A percentile compares a stretch with the other conserved stretches of the same genome.
phyloP scores from a whole-genome alignment of 53 echinoderm and acorn worm genomes.

The Holothuria leucospilota region DNA sequence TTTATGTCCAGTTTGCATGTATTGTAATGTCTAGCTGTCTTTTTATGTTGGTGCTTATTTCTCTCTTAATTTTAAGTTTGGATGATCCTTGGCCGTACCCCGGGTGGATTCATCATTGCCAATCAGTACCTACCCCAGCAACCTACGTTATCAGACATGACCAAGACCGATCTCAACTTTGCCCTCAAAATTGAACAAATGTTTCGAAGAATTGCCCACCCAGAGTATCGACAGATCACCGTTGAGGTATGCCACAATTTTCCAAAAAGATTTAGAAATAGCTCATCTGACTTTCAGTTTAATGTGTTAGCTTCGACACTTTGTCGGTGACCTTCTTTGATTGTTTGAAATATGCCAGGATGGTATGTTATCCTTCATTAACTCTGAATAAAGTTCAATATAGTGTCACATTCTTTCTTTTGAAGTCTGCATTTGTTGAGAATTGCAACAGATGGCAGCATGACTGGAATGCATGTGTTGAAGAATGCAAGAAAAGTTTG shows the following conservation, averaged over 20 bases:
- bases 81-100: conserved; percentile 83
- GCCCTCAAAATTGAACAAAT: conserved; percentile 93
- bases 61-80: conserved; percentile 63
- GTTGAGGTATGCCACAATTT: conserved; percentile 76
- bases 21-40: no score
- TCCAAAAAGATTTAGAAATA: not conserved
- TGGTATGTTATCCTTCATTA: no score
- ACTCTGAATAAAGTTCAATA: no score
- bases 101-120: conserved; percentile 85
- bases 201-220: conserved; percentile 88
- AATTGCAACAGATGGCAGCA: no score
- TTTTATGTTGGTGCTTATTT: no score
- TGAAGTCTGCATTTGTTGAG: no score
- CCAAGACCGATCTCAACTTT: conserved; percentile 98
- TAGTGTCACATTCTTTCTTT: no score
- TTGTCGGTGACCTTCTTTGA: no score
- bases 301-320: not conserved
- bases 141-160: conserved; percentile 98
- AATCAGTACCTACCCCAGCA: conserved; percentile 97
- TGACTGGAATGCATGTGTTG: no score
- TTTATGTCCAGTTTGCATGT: no score
- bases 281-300: not conserved
- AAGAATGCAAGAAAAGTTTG: no score
- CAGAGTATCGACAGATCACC: conserved; percentile 95
- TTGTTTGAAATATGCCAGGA: no score